A percentile compares a stretch with the other conserved stretches of the same genome.
Conservation (phyloP, 2,797 vertebrate genomes). For the Acomys russatus region DNA sequence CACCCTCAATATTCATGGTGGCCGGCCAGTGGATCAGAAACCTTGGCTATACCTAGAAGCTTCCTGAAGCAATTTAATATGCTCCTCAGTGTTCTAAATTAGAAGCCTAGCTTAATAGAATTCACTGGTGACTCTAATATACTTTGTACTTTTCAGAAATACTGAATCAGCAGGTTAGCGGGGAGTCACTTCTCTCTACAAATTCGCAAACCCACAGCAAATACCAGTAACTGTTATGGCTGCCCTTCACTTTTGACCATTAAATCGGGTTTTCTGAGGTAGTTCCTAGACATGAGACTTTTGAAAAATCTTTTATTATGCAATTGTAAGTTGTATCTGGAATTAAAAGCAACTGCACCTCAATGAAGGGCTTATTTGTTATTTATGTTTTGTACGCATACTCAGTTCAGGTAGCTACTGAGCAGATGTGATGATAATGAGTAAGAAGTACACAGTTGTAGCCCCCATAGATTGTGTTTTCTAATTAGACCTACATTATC, state of each 20-base stretch:
- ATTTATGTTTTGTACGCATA: background rate
- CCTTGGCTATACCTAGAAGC: accelerated
- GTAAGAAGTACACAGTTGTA: background rate
- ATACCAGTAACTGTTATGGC: background rate
- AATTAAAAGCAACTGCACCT: background rate
- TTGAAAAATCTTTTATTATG: background rate
- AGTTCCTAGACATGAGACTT: background rate
- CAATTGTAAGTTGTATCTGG: background rate
- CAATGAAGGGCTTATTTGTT: background rate
- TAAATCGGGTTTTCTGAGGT: background rate
- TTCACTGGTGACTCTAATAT: background rate
- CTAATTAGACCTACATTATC: background rate
- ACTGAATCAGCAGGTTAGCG: background rate
- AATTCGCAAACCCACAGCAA: background rate
- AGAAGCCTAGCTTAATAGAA: background rate
- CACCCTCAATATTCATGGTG: background rate
- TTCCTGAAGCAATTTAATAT: background rate
- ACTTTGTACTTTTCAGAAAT: background rate
- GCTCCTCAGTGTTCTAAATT: background rate
- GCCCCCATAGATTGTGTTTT: background rate
- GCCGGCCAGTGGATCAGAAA: too few species aligned
- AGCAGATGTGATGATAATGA: background rate
- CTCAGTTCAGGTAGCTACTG: background rate
- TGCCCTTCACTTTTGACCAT: background rate
- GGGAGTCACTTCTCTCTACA: background rate